Base-by-base conservation (phyloP, 2,113 vertebrate genomes). In the Sorex araneus region DNA sequence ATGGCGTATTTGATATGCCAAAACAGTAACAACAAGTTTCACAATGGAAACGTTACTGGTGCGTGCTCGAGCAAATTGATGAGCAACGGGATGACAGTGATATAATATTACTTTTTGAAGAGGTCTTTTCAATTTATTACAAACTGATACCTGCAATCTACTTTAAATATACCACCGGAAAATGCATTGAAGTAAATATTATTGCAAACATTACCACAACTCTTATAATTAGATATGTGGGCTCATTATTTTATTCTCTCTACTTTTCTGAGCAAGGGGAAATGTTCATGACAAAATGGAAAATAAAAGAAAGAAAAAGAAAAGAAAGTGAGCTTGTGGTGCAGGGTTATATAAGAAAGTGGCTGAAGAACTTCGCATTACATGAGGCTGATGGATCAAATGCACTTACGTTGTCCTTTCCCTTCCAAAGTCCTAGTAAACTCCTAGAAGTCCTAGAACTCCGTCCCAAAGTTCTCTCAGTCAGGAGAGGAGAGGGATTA, bases 21-120 rank as follows among this genome's bases (percentile, higher is more conserved):
- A n/a, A n/a, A n/a, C n/a, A n/a, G n/a, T n/a, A n/a, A n/a, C n/a
- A n/a, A n/a, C n/a, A n/a, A n/a, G n/a, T n/a, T n/a, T n/a, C n/a
- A n/a, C n/a, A n/a, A n/a, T n/a, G n/a, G n/a, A n/a, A n/a, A n/a
- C n/a, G n/a, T n/a, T n/a, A n/a, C n/a, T n/a, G n/a, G n/a, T n/a
- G n/a, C n/a, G n/a, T n/a, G n/a, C n/a, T n/a, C n/a, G n/a, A n/a
- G n/a, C n/a, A n/a, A n/a, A n/a, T n/a, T n/a, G n/a, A n/a, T n/a
- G n/a, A n/a, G n/a, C n/a, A n/a, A n/a, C n/a, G n/a, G n/a, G n/a
- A n/a, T n/a, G n/a, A n/a, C n/a, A n/a, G n/a, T n/a, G n/a, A n/a
- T n/a, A n/a, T n/a, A n/a, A n/a, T n/a, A n/a, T n/a, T n/a, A 70
- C 25, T 50, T 89, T 89, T 78, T 73, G 87, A 76, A 60, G 21